Evolutionary conservation across 2,797 vertebrate species (phyloP).

Genomic region (Anabacerthia variegaticeps): DNA sequence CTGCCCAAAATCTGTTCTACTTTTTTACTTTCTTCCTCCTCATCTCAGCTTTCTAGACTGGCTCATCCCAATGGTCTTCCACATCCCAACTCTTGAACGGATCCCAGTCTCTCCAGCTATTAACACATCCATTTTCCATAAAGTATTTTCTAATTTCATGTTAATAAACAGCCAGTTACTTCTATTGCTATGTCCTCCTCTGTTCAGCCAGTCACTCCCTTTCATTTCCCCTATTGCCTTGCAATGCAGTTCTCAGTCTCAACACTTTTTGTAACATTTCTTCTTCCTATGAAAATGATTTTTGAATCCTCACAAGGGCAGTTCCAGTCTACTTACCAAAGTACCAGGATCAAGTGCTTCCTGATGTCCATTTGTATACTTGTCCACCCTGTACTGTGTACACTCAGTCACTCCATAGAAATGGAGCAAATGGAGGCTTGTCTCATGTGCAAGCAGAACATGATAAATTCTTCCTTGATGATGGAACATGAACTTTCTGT

Average conservation of each 20-base stretch:
- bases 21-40: background rate
- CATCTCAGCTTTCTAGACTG: background rate
- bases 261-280: background rate
- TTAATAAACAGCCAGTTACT: background rate
- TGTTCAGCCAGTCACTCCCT: background rate
- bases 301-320: background rate
- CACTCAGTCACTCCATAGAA: background rate
- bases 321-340: background rate
- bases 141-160: background rate
- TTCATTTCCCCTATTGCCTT: background rate
- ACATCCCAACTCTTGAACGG: background rate
- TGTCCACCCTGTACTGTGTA: background rate
- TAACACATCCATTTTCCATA: background rate
- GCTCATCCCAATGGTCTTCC: background rate
- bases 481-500: background rate
- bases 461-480: background rate
- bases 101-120: background rate
- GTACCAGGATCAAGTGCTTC: background rate
- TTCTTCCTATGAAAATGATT: background rate
- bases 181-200: background rate
- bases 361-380: background rate
- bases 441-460: background rate
- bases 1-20: background rate
- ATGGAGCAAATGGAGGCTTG: background rate
- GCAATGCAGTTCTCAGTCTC: background rate